These are phyloP conservation scores for Cydia strobilella DNA, from an alignment of 1,140 invertebrate species.

Conservation along the genomic window DNA sequence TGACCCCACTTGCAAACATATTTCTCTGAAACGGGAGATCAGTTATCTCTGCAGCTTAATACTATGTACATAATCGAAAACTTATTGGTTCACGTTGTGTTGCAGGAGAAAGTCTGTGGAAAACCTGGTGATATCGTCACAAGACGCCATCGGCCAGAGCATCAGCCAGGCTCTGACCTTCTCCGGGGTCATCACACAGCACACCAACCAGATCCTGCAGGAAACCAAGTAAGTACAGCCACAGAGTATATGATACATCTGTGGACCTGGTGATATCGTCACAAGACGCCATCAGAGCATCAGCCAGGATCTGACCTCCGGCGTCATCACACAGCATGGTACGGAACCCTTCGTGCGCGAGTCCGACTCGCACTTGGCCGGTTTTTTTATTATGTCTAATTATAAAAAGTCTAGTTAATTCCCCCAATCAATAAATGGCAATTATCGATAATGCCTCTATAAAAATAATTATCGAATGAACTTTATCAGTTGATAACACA, in stretches of 20 bases:
- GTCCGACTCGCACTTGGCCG: too few relatives aligned
- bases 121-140: constrained; percentile 83
- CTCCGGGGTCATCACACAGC: constrained; percentile 78
- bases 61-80: not conserved
- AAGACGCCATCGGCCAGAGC: constrained; percentile 82
- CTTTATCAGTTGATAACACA: not conserved
- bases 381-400: too few relatives aligned
- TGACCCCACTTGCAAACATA: too few relatives aligned
- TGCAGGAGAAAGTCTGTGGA: constrained; percentile 85
- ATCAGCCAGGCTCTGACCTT: constrained; percentile 77
- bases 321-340: too few relatives aligned
- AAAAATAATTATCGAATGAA: constrained; percentile 7
- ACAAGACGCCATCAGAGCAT: too few relatives aligned
- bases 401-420: not conserved
- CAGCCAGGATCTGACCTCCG: too few relatives aligned
- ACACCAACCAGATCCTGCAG: constrained; percentile 76
- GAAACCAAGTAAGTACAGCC: constrained; percentile 74
- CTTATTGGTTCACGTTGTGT: constrained; percentile 15
- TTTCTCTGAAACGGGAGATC: too few relatives aligned
- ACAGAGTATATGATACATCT: not conserved
- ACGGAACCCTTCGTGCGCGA: too few relatives aligned
- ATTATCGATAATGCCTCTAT: not conserved
- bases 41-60: too few relatives aligned
- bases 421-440: not conserved
- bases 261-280: too few relatives aligned